Evolutionary conservation across 2,797 vertebrate species (phyloP).

Genomic region (Moxostoma hubbsi): DNA sequence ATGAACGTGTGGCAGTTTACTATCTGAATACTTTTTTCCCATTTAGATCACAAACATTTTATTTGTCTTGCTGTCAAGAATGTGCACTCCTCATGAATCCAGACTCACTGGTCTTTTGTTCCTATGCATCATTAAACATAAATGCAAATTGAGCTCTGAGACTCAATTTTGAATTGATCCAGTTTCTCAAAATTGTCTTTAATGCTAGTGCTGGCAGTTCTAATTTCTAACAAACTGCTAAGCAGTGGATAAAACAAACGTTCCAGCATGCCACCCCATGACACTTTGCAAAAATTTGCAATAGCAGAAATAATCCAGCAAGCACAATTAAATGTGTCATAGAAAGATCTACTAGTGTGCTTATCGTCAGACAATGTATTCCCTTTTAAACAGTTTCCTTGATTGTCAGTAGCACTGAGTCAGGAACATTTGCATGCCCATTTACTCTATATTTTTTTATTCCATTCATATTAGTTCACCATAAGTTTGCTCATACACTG

Average conservation of each 20-base stretch:
- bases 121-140: conserved; percentile 31
- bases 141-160: conserved; percentile 49
- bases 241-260: conserved; percentile 61
- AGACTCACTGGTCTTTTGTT: conserved; percentile 15
- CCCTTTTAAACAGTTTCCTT: conserved; percentile 54
- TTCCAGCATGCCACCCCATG: conserved; percentile 28
- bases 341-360: conserved; percentile 38
- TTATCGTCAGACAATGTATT: conserved; percentile 29
- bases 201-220: conserved; percentile 60
- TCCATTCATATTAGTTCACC: background rate
- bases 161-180: conserved; percentile 50
- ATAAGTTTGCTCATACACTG: background rate
- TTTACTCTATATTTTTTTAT: background rate
- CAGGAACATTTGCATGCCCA: conserved; percentile 10
- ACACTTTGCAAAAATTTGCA: conserved; percentile 14
- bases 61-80: background rate
- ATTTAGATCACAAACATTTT: background rate
- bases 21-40: background rate
- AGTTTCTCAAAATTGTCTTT: conserved; percentile 55
- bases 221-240: conserved; percentile 67
- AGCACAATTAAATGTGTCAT: background rate
- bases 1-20: background rate
- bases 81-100: background rate
- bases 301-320: conserved; percentile 48
- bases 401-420: conserved; percentile 47